A percentile compares a stretch with the other conserved stretches of the same genome.
Conservation (phyloP, 53 echinoderm and acorn worm genomes). For the Henricia sp. region DNA sequence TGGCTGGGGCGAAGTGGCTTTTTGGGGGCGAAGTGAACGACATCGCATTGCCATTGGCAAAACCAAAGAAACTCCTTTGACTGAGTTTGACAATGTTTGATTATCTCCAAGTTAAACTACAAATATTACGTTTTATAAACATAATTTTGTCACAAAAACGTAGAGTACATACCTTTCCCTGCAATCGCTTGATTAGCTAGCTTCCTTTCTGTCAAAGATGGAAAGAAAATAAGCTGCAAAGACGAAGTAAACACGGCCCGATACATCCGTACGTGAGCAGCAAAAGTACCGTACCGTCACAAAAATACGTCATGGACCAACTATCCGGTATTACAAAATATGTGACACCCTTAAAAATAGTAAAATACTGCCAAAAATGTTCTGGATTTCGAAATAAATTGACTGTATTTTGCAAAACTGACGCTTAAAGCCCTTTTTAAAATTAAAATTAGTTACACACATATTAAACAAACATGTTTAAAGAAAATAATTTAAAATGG, state of each 20-base stretch:
- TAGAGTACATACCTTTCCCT: slow-evolving; percentile 26
- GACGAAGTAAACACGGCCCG: slow-evolving; percentile 33
- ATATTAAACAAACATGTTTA: no score
- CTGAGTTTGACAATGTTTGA: no score
- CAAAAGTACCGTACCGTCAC: slow-evolving; percentile 53
- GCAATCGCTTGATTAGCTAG: neutral
- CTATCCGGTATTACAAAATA: slow-evolving; percentile 38
- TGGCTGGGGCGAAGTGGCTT: no score
- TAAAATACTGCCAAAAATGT: neutral
- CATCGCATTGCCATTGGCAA: no score
- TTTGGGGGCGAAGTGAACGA: no score
- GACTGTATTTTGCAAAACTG: no score
- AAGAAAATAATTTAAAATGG: no score
- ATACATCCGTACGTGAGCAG: slow-evolving; percentile 21
- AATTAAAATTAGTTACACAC: no score
- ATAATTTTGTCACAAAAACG: neutral
- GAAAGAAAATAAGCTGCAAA: slow-evolving; percentile 54
- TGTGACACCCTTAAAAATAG: no score
- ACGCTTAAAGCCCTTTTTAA: neutral
- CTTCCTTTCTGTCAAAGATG: slow-evolving; percentile 31
- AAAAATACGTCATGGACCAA: slow-evolving; percentile 57
- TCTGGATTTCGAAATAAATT: neutral
- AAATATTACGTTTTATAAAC: neutral
- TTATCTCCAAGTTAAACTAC: no score
- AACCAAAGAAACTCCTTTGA: no score